Base-by-base conservation (phyloP, 2,113 vertebrate genomes). In the Passer domesticus region DNA sequence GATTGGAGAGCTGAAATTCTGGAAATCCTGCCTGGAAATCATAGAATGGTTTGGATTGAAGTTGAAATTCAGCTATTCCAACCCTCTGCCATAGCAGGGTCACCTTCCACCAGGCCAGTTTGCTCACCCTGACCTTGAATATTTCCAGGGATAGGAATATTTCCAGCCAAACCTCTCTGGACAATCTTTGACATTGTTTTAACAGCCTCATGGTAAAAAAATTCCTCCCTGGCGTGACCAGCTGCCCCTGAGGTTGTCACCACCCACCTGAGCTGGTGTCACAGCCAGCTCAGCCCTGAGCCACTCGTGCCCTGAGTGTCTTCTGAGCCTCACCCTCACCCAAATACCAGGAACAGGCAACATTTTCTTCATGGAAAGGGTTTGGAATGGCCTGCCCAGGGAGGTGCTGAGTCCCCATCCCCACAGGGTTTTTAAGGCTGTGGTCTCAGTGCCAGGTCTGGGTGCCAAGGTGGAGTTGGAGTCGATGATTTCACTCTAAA, bases 301-400 rank as follows among this genome's bases (percentile, higher is more conserved):
- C n/a, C 49, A 15, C 39, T 7, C 17, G 25, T 2, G 58, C 11
- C 77, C 25, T 0, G 6, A 11, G 23, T 1, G 25, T 13, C 47
- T 22, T 6, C 49, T 6, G 44, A 77, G 59, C 46, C 23, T 55
- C 67, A 9, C 9, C 33, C 66, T 19, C 62, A 7, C 25, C 44
- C 39, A 7, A 28, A 39, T 1, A 8, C 0, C 10, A 67, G 35
- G 35, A 56, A 20, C 28, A 23, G 50, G 41, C 18, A 23, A 13
- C 3, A 3, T 33, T 76, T 58, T 6, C 43, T 13, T 17, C 62
- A 20, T 14, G 15, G 16, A 20, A 56, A 5, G 5, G 4, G 10
- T 8, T 1, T 13, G 43, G 43, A 11, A 58, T 5, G 28, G 17
- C 69, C 28, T 64, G 28, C 14, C 18, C 68, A 33, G 33, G 17